A percentile compares a stretch with the other conserved stretches of the same genome.
phyloP scores from a whole-genome alignment of 2,888 invertebrate genomes.

The Aethes cnicana region DNA sequence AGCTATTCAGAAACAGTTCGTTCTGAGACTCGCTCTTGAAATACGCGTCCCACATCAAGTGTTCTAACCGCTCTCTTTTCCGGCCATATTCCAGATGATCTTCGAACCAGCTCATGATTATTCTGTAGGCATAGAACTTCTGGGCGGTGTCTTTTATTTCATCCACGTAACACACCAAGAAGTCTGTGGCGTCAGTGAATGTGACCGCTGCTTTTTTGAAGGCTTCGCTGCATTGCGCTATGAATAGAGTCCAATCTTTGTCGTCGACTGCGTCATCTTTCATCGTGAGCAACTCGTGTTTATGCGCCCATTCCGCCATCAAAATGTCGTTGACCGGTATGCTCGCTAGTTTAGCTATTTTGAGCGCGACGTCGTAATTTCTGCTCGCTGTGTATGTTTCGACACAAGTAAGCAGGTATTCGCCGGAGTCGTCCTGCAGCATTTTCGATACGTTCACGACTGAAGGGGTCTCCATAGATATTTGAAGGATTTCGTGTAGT shows the following conservation, averaged over 20 bases:
- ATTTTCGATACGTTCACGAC: constrained; percentile 78
- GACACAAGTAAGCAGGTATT: constrained; percentile 80
- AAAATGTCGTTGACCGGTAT: constrained; percentile 78
- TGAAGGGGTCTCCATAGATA: constrained; percentile 81
- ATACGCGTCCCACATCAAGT: constrained; percentile 73
- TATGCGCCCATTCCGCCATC: constrained; percentile 79
- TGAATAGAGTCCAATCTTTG: constrained; percentile 72
- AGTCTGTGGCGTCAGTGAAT: constrained; percentile 84
- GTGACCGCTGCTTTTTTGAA: constrained; percentile 83
- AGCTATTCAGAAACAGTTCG: constrained; percentile 57
- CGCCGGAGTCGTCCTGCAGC: constrained; percentile 61
- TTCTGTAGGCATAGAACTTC: constrained; percentile 79
- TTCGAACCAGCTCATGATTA: constrained; percentile 75
- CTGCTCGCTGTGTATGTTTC: constrained; percentile 72
- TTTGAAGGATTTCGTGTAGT: constrained; percentile 77
- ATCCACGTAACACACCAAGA: constrained; percentile 82
- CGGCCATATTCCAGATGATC: constrained; percentile 65
- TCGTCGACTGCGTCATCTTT: constrained; percentile 60
- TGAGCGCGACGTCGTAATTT: constrained; percentile 81
- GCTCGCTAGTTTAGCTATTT: constrained; percentile 78
- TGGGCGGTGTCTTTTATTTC: constrained; percentile 66
- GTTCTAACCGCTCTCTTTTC: constrained; percentile 69
- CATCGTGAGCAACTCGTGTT: constrained; percentile 62
- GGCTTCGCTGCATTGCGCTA: constrained; percentile 83
- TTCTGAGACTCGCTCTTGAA: constrained; percentile 56